A percentile compares a stretch with the other conserved stretches of the same genome.
These are phyloP conservation scores for Phoxinus phoxinus DNA, from an alignment of 2,113 vertebrate genomes.

Conservation along the genomic window DNA sequence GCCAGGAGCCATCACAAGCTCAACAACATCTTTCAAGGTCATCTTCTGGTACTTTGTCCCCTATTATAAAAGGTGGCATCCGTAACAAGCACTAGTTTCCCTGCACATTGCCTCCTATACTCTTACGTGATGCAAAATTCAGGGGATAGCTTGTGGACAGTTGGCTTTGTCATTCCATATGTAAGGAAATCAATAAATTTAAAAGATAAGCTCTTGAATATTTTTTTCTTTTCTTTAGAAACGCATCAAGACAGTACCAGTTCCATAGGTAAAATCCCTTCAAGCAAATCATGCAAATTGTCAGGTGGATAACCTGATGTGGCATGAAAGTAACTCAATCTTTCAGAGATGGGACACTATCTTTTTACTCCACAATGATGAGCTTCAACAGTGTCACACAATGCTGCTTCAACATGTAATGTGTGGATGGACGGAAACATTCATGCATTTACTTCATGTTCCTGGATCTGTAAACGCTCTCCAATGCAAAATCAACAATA, in stretches of 20 bases:
- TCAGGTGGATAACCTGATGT: slow-evolving; percentile 46
- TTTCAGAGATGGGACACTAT: slow-evolving; percentile 41
- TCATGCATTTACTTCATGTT: slow-evolving; percentile 25
- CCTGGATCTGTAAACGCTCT: slow-evolving; percentile 24
- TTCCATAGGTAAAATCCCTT: slow-evolving; percentile 46
- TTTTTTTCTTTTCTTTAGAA: slow-evolving; percentile 47
- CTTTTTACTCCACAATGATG: slow-evolving; percentile 44
- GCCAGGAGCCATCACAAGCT: slow-evolving; percentile 31
- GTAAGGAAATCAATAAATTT: slow-evolving; percentile 35
- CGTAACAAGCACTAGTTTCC: slow-evolving; percentile 35
- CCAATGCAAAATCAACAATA: slow-evolving; percentile 44
- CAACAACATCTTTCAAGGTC: slow-evolving; percentile 6
- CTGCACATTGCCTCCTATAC: neutral
- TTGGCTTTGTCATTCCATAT: slow-evolving; percentile 43
- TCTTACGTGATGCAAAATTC: slow-evolving; percentile 3
- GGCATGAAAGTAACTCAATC: slow-evolving; percentile 35
- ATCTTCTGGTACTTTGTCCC: slow-evolving; percentile 33
- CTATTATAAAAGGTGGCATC: slow-evolving; percentile 46
- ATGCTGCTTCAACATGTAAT: slow-evolving; percentile 26
- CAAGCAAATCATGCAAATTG: slow-evolving; percentile 47
- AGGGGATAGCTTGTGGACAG: slow-evolving; percentile 41
- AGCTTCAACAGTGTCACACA: neutral
- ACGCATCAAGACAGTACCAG: slow-evolving; percentile 25
- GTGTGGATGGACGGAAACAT: slow-evolving; percentile 12
- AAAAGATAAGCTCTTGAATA: slow-evolving; percentile 17